Evolutionary conservation across 2,888 invertebrate genomes (phyloP).

Genomic region (Papilio elwesi): DNA sequence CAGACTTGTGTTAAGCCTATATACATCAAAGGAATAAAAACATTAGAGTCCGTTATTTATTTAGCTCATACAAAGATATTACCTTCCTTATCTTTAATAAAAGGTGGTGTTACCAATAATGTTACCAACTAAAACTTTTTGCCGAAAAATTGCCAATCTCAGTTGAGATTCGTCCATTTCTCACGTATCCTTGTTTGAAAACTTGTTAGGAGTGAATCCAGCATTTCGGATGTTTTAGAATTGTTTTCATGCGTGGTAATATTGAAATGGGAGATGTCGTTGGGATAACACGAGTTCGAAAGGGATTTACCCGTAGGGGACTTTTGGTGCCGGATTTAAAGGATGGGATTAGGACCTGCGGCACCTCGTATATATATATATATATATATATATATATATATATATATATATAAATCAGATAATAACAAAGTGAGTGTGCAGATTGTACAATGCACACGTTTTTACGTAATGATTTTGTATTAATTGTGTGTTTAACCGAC

Average conservation of each 20-base stretch:
- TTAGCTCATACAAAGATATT: background rate
- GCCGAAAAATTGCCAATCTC: constrained; percentile 25
- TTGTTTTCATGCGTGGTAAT: constrained; percentile 9
- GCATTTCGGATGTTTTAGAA: constrained; percentile 11
- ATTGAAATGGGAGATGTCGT: background rate
- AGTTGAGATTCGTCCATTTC: constrained; percentile 24
- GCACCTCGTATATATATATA: too few species aligned
- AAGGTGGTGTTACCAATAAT: background rate
- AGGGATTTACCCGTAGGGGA: background rate
- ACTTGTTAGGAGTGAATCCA: constrained; percentile 28
- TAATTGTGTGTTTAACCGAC: too few species aligned
- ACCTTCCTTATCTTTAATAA: background rate
- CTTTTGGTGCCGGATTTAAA: background rate
- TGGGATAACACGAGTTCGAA: background rate
- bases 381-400: too few species aligned
- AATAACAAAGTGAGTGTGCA: too few species aligned
- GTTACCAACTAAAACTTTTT: constrained; percentile 5
- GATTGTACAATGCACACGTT: too few species aligned
- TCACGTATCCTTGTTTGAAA: constrained; percentile 26
- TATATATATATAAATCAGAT: too few species aligned
- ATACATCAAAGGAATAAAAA: background rate
- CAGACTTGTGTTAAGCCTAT: background rate
- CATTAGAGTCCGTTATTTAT: background rate
- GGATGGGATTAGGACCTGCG: background rate
- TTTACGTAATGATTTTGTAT: too few species aligned